Percentiles rank a stretch among this genome's conserved stretches.
These are phyloP conservation scores for Panopea generosa DNA, from an alignment of 2,888 invertebrate species.

Conservation along the genomic window DNA sequence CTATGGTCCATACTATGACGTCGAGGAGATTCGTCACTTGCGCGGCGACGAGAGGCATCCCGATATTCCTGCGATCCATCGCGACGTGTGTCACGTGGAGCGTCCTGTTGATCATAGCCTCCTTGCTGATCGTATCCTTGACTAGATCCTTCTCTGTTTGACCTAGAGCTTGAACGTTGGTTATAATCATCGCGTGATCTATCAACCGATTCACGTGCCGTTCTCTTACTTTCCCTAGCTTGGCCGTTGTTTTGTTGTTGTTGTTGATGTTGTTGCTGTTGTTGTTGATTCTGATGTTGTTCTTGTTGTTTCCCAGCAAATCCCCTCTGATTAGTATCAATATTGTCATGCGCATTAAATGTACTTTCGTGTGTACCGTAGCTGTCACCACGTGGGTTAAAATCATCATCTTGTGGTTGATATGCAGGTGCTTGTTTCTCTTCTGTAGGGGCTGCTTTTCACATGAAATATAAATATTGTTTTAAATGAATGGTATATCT, in stretches of 20 bases:
- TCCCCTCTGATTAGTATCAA: neutral
- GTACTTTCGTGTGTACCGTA: neutral
- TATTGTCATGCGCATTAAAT: conserved; percentile 1
- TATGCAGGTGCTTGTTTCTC: neutral
- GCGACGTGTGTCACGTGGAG: neutral
- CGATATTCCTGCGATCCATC: neutral
- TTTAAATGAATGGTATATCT: no score
- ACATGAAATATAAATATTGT: no score
- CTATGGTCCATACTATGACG: conserved; percentile 26
- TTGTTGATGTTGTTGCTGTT: neutral
- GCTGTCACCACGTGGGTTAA: conserved; percentile 38
- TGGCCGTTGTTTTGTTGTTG: conserved; percentile 16
- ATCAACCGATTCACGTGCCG: neutral
- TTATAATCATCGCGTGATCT: no score
- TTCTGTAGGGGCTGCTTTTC: neutral
- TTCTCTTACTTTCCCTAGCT: neutral
- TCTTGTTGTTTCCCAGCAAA: neutral
- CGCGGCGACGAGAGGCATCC: conserved; percentile 14
- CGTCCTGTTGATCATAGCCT: neutral
- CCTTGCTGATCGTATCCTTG: no score
- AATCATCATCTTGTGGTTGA: conserved; percentile 30
- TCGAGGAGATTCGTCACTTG: conserved; percentile 33
- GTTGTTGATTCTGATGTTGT: no score
- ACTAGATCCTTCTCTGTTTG: no score
- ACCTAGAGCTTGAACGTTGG: no score